Evolutionary conservation across 2,797 vertebrate genomes (phyloP).

Genomic region (Tapera naevia): DNA sequence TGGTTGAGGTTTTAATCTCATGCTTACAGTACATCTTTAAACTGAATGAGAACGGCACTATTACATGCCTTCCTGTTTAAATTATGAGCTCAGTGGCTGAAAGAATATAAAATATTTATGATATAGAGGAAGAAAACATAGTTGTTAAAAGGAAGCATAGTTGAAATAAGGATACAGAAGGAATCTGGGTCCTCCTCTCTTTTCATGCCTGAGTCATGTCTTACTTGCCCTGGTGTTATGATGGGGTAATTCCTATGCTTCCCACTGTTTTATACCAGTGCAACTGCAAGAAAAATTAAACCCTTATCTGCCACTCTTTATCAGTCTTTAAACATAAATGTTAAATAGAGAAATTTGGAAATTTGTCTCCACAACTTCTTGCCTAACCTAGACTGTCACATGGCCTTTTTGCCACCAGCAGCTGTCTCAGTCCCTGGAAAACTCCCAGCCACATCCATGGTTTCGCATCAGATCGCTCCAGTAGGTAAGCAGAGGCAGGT

Average conservation of each 20-base stretch:
- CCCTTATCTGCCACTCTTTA: neutral
- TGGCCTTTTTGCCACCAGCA: neutral
- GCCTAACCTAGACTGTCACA: neutral
- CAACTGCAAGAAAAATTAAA: neutral
- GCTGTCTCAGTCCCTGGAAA: neutral
- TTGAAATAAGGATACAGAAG: conserved; percentile 60
- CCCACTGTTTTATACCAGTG: neutral
- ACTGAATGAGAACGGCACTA: neutral
- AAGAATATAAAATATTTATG: conserved; percentile 52
- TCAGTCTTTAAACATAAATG: neutral
- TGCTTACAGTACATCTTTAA: neutral
- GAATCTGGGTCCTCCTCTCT: conserved; percentile 6
- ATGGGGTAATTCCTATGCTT: neutral
- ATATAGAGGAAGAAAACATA: neutral
- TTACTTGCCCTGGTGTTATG: neutral
- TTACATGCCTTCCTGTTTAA: conserved; percentile 47
- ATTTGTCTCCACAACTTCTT: neutral
- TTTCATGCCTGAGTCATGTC: neutral
- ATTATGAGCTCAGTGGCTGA: neutral
- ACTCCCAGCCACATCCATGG: accelerated
- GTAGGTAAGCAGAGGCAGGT: neutral
- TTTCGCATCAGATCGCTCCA: neutral
- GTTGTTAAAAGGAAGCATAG: conserved; percentile 23
- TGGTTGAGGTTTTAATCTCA: neutral
- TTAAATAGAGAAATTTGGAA: neutral